Evolutionary conservation across 1,140 invertebrate genomes (phyloP).

Genomic region (Dendrolimus punctatus): DNA sequence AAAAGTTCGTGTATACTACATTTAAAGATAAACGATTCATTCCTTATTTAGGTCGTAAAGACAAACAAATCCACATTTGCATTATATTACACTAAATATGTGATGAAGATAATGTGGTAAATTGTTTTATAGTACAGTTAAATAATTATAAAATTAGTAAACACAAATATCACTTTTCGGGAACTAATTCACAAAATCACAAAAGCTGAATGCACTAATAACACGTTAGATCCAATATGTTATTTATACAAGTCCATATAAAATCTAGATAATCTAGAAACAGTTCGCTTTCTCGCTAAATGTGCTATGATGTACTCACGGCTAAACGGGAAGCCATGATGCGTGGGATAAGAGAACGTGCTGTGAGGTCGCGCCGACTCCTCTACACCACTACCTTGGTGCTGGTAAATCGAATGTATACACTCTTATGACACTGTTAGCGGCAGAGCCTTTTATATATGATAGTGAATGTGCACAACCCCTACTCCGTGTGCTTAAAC

Average conservation of each 20-base stretch:
- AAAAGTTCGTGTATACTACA: too few species aligned
- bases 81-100: too few species aligned
- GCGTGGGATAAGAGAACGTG: slow-evolving; percentile 23
- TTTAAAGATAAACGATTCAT: too few species aligned
- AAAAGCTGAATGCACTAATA: too few species aligned
- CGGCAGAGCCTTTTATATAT: slow-evolving; percentile 46
- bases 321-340: slow-evolving; percentile 49
- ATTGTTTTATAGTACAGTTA: too few species aligned
- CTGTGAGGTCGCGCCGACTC: slow-evolving; percentile 18
- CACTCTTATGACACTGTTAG: slow-evolving; percentile 17
- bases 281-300: slow-evolving; percentile 18
- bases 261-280: slow-evolving; percentile 3
- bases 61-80: too few species aligned
- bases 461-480: slow-evolving; percentile 52
- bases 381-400: slow-evolving; percentile 12
- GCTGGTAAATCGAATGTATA: slow-evolving; percentile 9
- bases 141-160: too few species aligned
- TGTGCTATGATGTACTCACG: slow-evolving; percentile 36
- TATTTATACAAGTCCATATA: background rate
- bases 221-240: background rate
- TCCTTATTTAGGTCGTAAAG: too few species aligned
- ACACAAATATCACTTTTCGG: too few species aligned
- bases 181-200: too few species aligned
- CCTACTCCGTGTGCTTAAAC: slow-evolving; percentile 30
- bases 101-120: too few species aligned